Percentiles rank a stretch among this genome's conserved stretches.
phyloP scores from a whole-genome alignment of 2,888 invertebrate species.

The Iselma pallidipennis region DNA sequence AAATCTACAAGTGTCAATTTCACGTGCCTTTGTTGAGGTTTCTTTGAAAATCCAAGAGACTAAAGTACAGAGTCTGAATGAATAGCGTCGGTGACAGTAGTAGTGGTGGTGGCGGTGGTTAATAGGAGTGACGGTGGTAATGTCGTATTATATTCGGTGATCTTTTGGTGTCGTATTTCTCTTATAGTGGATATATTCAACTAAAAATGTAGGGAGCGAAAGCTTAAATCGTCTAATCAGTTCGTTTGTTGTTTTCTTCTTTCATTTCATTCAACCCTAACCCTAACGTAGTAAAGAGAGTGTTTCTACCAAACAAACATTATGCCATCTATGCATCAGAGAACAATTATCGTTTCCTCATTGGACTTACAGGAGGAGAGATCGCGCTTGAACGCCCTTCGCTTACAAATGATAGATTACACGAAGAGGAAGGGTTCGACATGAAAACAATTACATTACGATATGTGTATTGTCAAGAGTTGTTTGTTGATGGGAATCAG shows the following conservation, averaged over 20 bases:
- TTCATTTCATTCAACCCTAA: not conserved
- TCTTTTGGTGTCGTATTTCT: not conserved
- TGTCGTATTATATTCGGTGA: not conserved
- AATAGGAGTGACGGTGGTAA: too few relatives aligned
- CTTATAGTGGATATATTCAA: not conserved
- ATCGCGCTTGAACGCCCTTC: conserved; percentile 43
- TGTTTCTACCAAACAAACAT: conserved; percentile 19
- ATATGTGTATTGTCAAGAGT: conserved; percentile 37
- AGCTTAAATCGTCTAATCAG: not conserved
- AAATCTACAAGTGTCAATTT: not conserved
- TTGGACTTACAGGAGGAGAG: conserved; percentile 28
- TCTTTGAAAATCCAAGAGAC: not conserved
- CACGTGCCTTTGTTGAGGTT: not conserved
- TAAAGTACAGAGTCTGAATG: not conserved
- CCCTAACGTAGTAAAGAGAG: not conserved
- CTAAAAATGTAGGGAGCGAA: not conserved
- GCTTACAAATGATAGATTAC: conserved; percentile 51
- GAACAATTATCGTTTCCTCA: conserved; percentile 52
- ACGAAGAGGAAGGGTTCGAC: conserved; percentile 40
- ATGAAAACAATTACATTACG: conserved; percentile 43
- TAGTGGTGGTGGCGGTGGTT: not conserved
- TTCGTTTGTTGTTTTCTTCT: not conserved
- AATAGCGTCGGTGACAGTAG: not conserved
- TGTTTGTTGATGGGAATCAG: conserved; percentile 43
- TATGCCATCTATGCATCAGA: conserved; percentile 20